Conservation (phyloP, 2,113 vertebrate genomes). For the Microcebus tavaratra region DNA sequence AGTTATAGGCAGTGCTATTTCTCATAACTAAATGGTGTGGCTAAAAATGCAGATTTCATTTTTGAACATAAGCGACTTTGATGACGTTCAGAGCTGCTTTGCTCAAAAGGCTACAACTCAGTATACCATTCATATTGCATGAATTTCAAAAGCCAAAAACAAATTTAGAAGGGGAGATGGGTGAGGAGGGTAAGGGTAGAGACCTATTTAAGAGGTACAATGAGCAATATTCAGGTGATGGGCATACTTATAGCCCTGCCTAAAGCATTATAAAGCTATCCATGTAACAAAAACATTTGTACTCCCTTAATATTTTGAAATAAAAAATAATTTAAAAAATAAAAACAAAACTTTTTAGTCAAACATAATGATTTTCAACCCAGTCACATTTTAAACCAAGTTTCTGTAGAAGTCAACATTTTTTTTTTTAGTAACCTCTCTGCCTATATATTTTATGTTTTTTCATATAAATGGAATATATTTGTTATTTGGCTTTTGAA, state of each 20-base stretch:
- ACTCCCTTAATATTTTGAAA: neutral
- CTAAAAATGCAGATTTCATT: constrained; percentile 51
- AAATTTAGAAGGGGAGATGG: neutral
- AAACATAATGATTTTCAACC: neutral
- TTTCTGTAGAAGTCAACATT: neutral
- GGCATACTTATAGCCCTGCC: too few relatives aligned
- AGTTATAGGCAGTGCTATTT: constrained; percentile 3
- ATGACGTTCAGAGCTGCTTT: constrained; percentile 58
- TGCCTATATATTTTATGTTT: neutral
- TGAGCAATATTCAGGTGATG: too few relatives aligned
- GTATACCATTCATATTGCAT: neutral
- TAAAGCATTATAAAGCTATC: too few relatives aligned
- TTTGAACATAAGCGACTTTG: constrained; percentile 59
- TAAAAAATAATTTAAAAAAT: neutral
- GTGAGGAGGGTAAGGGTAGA: too few relatives aligned
- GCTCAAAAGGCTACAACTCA: neutral
- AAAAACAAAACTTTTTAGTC: neutral
- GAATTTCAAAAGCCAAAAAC: neutral
- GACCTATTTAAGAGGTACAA: too few relatives aligned
- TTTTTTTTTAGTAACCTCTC: neutral
- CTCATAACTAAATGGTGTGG: constrained; percentile 38
- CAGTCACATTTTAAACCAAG: neutral
- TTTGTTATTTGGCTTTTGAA: constrained; percentile 1
- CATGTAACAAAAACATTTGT: too few relatives aligned
- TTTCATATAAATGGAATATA: neutral